phyloP scores from a whole-genome alignment of 2,113 vertebrate species.

The Caracal caracal region DNA sequence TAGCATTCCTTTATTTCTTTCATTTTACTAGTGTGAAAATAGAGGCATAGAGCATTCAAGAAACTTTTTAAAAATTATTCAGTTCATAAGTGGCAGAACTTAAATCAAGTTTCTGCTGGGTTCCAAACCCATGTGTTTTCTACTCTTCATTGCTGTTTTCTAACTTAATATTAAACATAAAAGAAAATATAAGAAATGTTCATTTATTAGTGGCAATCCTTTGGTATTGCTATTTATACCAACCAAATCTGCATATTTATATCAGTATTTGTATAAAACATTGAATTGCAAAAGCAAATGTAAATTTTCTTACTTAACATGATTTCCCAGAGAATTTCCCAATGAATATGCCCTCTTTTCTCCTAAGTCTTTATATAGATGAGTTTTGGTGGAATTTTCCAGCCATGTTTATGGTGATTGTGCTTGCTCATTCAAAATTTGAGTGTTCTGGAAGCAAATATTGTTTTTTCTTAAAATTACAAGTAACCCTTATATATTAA shows the following conservation, averaged over 20 bases:
- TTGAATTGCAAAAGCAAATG: background rate
- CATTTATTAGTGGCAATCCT: background rate
- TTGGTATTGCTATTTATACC: background rate
- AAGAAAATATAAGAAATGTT: background rate
- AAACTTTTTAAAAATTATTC: background rate
- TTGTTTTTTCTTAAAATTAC: background rate
- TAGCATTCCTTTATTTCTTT: background rate
- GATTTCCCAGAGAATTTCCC: background rate
- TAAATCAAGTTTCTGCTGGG: background rate
- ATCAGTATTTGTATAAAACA: background rate
- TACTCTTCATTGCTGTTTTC: background rate
- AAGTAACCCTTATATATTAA: background rate
- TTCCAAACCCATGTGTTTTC: background rate
- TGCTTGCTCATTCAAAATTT: background rate
- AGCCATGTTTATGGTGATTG: background rate
- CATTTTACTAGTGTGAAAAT: background rate
- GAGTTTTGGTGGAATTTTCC: background rate
- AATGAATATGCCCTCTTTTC: background rate
- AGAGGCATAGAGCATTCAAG: background rate
- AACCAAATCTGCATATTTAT: background rate
- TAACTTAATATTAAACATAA: background rate
- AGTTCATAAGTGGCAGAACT: background rate
- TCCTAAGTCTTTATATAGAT: background rate
- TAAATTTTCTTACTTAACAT: background rate
- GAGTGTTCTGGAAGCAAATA: background rate